These are phyloP conservation scores for Mythimna loreyi DNA, from an alignment of 2,888 invertebrate genomes.

Conservation along the genomic window DNA sequence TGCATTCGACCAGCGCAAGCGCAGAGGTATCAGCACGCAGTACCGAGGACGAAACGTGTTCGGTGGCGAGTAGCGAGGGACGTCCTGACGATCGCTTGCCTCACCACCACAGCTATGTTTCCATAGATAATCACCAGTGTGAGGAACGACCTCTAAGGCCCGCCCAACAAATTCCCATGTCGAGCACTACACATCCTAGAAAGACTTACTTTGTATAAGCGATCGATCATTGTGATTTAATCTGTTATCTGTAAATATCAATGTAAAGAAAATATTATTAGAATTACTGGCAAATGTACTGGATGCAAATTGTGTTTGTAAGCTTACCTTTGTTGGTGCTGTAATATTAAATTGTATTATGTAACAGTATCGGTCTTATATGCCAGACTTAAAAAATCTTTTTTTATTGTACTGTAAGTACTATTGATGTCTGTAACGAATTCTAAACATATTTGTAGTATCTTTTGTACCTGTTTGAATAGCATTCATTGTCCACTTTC, in stretches of 20 bases:
- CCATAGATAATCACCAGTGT: conserved; percentile 89
- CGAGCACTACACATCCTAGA: conserved; percentile 86
- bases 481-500: conserved; percentile 57
- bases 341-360: conserved; percentile 61
- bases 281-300: conserved; percentile 54
- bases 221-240: conserved; percentile 66
- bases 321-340: conserved; percentile 71
- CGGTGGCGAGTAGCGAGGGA: conserved; percentile 90
- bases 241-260: conserved; percentile 69
- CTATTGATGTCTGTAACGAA: conserved; percentile 64
- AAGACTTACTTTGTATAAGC: conserved; percentile 89
- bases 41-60: conserved; percentile 92
- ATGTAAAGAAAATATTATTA: conserved; percentile 50
- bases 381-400: conserved; percentile 57
- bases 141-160: conserved; percentile 88
- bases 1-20: conserved; percentile 91
- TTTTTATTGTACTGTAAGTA: conserved; percentile 74
- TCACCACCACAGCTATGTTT: conserved; percentile 91
- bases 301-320: conserved; percentile 55
- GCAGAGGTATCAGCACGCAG: conserved; percentile 92
- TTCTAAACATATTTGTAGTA: conserved; percentile 62
- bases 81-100: conserved; percentile 88
- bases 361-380: conserved; percentile 65
- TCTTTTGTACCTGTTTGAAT: conserved; percentile 74
- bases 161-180: conserved; percentile 87